A percentile compares a stretch with the other conserved stretches of the same genome.
These are phyloP conservation scores for Luffia ferchaultella DNA, from an alignment of 2,888 invertebrate genomes.

Conservation along the genomic window DNA sequence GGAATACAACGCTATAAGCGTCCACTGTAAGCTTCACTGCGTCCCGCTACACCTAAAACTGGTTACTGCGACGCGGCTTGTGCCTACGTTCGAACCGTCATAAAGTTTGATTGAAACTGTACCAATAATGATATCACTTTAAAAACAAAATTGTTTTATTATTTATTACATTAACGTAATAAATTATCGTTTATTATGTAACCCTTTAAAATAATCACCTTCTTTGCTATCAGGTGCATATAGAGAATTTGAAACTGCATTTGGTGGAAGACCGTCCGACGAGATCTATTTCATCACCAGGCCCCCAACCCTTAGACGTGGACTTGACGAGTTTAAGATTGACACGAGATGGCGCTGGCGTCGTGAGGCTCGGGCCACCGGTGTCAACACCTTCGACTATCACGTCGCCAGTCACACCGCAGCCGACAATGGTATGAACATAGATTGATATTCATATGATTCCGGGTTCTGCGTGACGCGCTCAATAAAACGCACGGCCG, in stretches of 20 bases:
- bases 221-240: constrained; percentile 61
- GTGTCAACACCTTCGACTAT: constrained; percentile 28
- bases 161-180: background rate
- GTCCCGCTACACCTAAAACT: too few relatives aligned
- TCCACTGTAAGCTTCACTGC: too few relatives aligned
- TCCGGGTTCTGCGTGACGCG: background rate
- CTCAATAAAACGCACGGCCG: too few relatives aligned
- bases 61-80: too few relatives aligned
- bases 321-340: constrained; percentile 75
- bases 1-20: too few relatives aligned
- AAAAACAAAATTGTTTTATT: background rate
- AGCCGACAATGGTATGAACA: constrained; percentile 21
- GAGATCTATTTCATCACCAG: constrained; percentile 79
- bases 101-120: too few relatives aligned
- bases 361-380: constrained; percentile 75
- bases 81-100: too few relatives aligned
- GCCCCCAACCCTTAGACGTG: constrained; percentile 80
- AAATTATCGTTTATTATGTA: background rate
- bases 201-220: background rate
- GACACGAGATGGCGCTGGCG: constrained; percentile 75
- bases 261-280: constrained; percentile 86
- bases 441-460: background rate
- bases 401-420: constrained; percentile 34
- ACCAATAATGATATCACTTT: background rate
- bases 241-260: constrained; percentile 79